phyloP scores from a whole-genome alignment of 2,888 invertebrate species.

The Eristalis arbustorum region DNA sequence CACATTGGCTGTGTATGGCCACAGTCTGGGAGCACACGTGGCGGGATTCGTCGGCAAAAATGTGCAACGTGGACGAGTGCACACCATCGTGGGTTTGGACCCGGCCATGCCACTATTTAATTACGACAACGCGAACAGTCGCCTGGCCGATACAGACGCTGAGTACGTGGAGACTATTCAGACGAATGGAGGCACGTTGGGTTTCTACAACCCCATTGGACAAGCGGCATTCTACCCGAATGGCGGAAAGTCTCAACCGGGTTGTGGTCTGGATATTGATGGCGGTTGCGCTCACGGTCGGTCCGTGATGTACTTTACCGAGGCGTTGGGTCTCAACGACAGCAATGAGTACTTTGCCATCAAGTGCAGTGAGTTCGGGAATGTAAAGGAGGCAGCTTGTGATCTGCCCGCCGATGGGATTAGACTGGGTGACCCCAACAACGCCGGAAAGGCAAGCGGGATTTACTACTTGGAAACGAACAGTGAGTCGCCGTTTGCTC shows the following conservation, averaged over 20 bases:
- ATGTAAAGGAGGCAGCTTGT: constrained; percentile 21
- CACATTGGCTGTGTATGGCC: constrained; percentile 81
- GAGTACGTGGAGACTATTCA: constrained; percentile 72
- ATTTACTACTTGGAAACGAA: constrained; percentile 35
- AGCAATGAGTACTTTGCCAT: constrained; percentile 25
- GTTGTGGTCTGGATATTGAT: constrained; percentile 78
- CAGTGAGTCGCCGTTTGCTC: constrained; percentile 24
- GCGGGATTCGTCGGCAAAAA: constrained; percentile 82
- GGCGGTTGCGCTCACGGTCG: constrained; percentile 78
- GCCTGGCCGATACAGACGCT: constrained; percentile 68
- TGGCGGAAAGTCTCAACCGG: constrained; percentile 81
- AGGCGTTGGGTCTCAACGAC: constrained; percentile 74
- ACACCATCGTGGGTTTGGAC: constrained; percentile 81
- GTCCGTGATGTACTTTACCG: constrained; percentile 77
- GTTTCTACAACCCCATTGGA: constrained; percentile 71
- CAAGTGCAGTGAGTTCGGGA: constrained; percentile 7
- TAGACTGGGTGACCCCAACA: constrained; percentile 16
- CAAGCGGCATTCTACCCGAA: constrained; percentile 81
- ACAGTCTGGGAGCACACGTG: constrained; percentile 82
- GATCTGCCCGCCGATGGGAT: background rate
- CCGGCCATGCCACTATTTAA: constrained; percentile 71
- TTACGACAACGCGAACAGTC: constrained; percentile 33
- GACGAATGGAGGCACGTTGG: constrained; percentile 69
- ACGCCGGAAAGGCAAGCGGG: background rate
- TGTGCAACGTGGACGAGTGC: constrained; percentile 81